These are phyloP conservation scores for Neolamprologus longior DNA, from an alignment of 2,113 vertebrate species.

Conservation along the genomic window DNA sequence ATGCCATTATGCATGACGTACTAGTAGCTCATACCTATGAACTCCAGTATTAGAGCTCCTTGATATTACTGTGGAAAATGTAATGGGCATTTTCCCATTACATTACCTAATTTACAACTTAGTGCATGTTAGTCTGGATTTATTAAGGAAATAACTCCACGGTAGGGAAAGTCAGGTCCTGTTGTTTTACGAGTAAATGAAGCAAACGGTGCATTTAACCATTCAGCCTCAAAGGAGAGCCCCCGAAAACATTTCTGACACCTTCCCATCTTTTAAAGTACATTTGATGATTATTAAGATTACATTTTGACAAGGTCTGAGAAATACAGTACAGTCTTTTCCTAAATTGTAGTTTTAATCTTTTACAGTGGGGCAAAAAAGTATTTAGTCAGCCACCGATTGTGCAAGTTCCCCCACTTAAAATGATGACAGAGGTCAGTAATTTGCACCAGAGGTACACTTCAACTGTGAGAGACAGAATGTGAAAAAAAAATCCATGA, in stretches of 20 bases:
- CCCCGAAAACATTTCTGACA: neutral
- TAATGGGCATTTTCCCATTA: neutral
- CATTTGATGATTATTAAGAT: neutral
- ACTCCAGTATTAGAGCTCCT: neutral
- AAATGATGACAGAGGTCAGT: too few species aligned
- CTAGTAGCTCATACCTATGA: neutral
- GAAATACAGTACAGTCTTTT: neutral
- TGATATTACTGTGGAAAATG: neutral
- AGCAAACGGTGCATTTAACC: neutral
- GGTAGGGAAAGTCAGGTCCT: neutral
- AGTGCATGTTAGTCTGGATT: constrained; percentile 2
- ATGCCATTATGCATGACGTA: constrained; percentile 1
- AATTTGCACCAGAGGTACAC: too few species aligned
- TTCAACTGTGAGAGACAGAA: too few species aligned
- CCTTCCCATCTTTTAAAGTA: neutral
- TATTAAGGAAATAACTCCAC: constrained; percentile 22
- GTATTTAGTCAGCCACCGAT: too few species aligned
- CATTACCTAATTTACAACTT: constrained; percentile 1
- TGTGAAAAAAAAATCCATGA: too few species aligned
- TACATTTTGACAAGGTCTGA: neutral
- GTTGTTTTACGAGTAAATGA: constrained; percentile 3
- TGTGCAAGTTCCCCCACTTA: too few species aligned
- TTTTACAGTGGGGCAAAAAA: neutral
- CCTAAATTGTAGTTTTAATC: neutral
- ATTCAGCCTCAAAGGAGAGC: neutral